phyloP scores from a whole-genome alignment of 2,888 invertebrate genomes.

The Salpingus planirostris region DNA sequence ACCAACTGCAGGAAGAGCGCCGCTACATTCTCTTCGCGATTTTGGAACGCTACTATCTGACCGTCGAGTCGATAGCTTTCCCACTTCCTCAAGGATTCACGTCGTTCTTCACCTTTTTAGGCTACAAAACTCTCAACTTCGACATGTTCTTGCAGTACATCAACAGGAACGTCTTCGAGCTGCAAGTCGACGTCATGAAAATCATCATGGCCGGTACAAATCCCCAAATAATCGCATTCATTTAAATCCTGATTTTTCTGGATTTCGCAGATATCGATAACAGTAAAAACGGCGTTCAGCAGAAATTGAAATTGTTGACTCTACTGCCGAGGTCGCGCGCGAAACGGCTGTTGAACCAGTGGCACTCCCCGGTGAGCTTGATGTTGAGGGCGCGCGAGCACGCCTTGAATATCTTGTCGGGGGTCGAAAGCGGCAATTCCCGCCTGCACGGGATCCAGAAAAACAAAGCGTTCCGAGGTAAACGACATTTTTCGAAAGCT shows the following conservation, averaged over 20 bases:
- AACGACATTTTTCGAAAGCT: slow-evolving; percentile 4
- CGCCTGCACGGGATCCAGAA: slow-evolving; percentile 27
- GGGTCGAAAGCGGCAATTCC: slow-evolving; percentile 47
- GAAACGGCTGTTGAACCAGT: slow-evolving; percentile 66
- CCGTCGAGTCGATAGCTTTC: slow-evolving; percentile 71
- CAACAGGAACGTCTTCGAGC: slow-evolving; percentile 71
- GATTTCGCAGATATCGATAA: slow-evolving; percentile 48
- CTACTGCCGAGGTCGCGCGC: slow-evolving; percentile 69
- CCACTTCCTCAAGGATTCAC: slow-evolving; percentile 80
- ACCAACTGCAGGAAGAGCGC: slow-evolving; percentile 62
- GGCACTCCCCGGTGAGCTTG: slow-evolving; percentile 68
- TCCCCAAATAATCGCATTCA: slow-evolving; percentile 44
- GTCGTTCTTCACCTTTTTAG: slow-evolving; percentile 81
- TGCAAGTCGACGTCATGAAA: slow-evolving; percentile 83
- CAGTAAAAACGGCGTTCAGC: slow-evolving; percentile 49
- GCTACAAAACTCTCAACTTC: slow-evolving; percentile 68
- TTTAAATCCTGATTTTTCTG: not conserved
- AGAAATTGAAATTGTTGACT: slow-evolving; percentile 65
- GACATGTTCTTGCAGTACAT: slow-evolving; percentile 78
- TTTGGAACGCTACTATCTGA: slow-evolving; percentile 72
- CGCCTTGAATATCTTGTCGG: slow-evolving; percentile 69
- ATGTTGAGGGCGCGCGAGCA: slow-evolving; percentile 74
- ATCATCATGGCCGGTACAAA: slow-evolving; percentile 68
- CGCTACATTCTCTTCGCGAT: slow-evolving; percentile 66
- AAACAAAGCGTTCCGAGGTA: slow-evolving; percentile 21